A percentile compares a stretch with the other conserved stretches of the same genome.
Evolutionary conservation across 2,797 vertebrate genomes (phyloP).

Genomic region (Pipistrellus kuhlii): DNA sequence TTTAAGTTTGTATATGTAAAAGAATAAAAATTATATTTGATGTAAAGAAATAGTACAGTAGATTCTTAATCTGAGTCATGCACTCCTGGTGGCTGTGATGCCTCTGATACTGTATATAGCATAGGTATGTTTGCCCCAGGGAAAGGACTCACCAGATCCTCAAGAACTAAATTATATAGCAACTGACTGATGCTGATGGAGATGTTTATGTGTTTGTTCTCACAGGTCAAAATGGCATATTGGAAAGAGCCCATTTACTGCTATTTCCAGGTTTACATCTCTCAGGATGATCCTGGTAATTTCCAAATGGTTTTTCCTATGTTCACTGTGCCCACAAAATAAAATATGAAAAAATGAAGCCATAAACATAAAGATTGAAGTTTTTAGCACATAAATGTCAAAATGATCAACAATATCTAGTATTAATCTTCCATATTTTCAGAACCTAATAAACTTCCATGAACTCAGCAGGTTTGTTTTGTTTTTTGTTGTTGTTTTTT

Average conservation of each 20-base stretch:
- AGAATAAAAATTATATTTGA: not conserved
- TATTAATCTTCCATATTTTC: conserved; percentile 37
- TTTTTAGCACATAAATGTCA: conserved; percentile 19
- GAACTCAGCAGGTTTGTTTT: not conserved
- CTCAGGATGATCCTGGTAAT: not conserved
- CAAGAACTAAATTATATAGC: not conserved
- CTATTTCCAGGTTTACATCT: not conserved
- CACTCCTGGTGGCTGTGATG: not conserved
- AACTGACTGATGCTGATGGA: not conserved
- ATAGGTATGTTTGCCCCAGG: not conserved
- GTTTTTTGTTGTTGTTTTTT: too few relatives aligned
- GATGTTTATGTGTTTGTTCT: not conserved
- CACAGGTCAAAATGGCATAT: not conserved
- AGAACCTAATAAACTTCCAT: conserved; percentile 46
- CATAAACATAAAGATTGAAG: not conserved
- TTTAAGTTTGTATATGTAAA: not conserved
- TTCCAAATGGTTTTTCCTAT: not conserved
- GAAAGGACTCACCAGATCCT: not conserved
- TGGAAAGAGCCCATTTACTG: not conserved
- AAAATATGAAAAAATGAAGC: not conserved
- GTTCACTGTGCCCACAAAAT: not conserved
- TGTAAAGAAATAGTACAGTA: not conserved
- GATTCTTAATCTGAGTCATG: not conserved
- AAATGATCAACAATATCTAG: conserved; percentile 2
- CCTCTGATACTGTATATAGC: not conserved